These are phyloP conservation scores for Cataglyphis hispanica DNA, from an alignment of 1,140 invertebrate genomes.

Conservation along the genomic window DNA sequence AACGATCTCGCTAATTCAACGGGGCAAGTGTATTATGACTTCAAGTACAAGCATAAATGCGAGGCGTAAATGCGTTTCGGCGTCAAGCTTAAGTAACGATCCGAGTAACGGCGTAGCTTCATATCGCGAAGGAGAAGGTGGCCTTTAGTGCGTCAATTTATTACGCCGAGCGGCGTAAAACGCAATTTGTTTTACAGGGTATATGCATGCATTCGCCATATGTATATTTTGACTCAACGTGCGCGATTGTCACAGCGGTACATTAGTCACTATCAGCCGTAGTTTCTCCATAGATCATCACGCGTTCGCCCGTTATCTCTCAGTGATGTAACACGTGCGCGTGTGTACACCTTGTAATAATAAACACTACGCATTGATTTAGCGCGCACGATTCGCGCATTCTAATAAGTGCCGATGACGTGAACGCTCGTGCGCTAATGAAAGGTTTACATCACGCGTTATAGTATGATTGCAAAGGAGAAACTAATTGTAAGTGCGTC, in stretches of 20 bases:
- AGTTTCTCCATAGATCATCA: slow-evolving; percentile 40
- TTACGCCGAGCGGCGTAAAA: slow-evolving; percentile 19
- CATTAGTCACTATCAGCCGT: slow-evolving; percentile 44
- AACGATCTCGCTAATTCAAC: neutral
- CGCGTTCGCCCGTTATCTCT: slow-evolving; percentile 4
- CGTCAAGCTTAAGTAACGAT: slow-evolving; percentile 21
- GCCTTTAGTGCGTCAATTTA: slow-evolving; percentile 50
- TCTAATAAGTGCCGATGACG: slow-evolving; percentile 2
- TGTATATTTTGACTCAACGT: slow-evolving; percentile 37
- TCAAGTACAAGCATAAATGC: slow-evolving; percentile 22
- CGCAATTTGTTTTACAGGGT: slow-evolving; percentile 52
- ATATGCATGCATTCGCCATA: slow-evolving; percentile 10
- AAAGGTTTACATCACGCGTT: neutral
- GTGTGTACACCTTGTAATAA: neutral
- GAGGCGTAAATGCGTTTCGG: neutral
- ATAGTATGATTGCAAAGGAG: neutral
- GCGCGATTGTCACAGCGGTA: slow-evolving; percentile 38
- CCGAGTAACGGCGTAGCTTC: slow-evolving; percentile 16
- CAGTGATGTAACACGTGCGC: neutral
- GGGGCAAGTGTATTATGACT: neutral
- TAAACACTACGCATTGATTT: slow-evolving; percentile 21
- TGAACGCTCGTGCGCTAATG: slow-evolving; percentile 18
- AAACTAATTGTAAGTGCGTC: neutral
- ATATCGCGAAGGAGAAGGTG: slow-evolving; percentile 6
- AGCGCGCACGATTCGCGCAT: slow-evolving; percentile 7